Percentiles rank a stretch among this genome's conserved stretches.
Evolutionary conservation across 1,140 invertebrate species (phyloP).

Genomic region (Anadara kagoshimensis): DNA sequence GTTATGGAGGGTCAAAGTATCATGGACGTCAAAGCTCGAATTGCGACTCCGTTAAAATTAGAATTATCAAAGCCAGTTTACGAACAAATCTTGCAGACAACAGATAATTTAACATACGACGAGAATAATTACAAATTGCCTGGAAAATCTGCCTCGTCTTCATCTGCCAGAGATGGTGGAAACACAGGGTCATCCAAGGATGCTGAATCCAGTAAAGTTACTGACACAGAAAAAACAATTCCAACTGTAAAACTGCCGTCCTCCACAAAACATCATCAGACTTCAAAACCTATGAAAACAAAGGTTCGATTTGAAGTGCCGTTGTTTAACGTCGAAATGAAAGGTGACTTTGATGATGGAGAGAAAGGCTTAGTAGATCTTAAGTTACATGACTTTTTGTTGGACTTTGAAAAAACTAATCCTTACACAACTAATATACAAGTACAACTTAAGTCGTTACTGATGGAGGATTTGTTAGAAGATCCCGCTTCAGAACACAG

Average conservation of each 20-base stretch:
- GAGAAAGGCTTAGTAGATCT: conserved; percentile 80
- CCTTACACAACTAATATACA: conserved; percentile 81
- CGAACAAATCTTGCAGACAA: conserved; percentile 87
- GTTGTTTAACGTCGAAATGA: conserved; percentile 71
- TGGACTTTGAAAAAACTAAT: conserved; percentile 82
- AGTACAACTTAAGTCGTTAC: conserved; percentile 86
- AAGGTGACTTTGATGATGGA: conserved; percentile 69
- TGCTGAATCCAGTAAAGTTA: neutral
- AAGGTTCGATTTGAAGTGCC: conserved; percentile 71
- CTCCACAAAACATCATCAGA: no score
- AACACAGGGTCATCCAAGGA: neutral
- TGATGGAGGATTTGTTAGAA: conserved; percentile 91
- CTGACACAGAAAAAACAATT: conserved; percentile 3
- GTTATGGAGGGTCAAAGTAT: conserved; percentile 6
- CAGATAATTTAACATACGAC: conserved; percentile 70
- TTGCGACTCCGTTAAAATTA: conserved; percentile 88
- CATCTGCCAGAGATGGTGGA: neutral
- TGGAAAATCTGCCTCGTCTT: neutral
- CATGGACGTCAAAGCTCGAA: conserved; percentile 83
- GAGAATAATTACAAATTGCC: conserved; percentile 21
- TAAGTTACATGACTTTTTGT: conserved; percentile 86
- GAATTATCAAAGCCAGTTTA: conserved; percentile 90
- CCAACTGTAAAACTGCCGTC: neutral
- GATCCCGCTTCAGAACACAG: conserved; percentile 85
- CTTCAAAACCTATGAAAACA: conserved; percentile 44